These are phyloP conservation scores for Dolichomitus sp. DNA, from an alignment of 2,888 invertebrate genomes.

Conservation along the genomic window DNA sequence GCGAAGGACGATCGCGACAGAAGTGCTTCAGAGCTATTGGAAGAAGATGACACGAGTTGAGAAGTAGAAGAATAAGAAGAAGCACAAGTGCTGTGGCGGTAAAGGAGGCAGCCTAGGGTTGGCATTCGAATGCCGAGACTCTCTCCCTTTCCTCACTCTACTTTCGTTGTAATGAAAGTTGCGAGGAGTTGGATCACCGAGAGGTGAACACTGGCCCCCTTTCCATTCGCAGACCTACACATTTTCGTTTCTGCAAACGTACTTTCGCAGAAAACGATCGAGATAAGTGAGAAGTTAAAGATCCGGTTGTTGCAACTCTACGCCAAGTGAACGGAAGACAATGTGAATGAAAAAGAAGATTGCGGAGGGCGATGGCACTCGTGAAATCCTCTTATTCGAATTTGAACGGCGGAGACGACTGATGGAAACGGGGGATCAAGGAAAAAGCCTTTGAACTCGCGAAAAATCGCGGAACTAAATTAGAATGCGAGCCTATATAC, in stretches of 20 bases:
- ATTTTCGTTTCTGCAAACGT: slow-evolving; percentile 14
- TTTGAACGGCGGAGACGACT: not conserved
- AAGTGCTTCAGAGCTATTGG: slow-evolving; percentile 38
- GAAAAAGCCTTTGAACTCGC: not conserved
- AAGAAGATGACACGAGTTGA: slow-evolving; percentile 44
- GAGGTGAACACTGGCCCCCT: slow-evolving; percentile 3
- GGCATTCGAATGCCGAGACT: not conserved
- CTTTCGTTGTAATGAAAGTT: slow-evolving; percentile 34
- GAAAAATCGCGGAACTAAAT: not conserved
- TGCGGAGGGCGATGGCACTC: not conserved
- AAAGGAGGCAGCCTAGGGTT: slow-evolving; percentile 18
- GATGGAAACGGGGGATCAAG: not conserved
- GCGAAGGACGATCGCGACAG: slow-evolving; percentile 34
- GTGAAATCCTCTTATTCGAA: slow-evolving; percentile 6
- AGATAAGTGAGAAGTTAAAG: slow-evolving; percentile 53
- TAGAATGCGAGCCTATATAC: not conserved
- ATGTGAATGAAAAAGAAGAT: slow-evolving; percentile 26
- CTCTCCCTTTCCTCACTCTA: not conserved
- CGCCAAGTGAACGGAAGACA: not conserved
- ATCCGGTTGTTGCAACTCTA: slow-evolving; percentile 39
- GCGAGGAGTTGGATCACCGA: slow-evolving; percentile 20
- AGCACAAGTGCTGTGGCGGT: slow-evolving; percentile 20
- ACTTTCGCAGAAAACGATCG: slow-evolving; percentile 29
- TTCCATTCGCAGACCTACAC: not conserved
- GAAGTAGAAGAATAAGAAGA: slow-evolving; percentile 35